Evolutionary conservation across 1,140 invertebrate species (phyloP).

Genomic region (Hyles vespertilio): DNA sequence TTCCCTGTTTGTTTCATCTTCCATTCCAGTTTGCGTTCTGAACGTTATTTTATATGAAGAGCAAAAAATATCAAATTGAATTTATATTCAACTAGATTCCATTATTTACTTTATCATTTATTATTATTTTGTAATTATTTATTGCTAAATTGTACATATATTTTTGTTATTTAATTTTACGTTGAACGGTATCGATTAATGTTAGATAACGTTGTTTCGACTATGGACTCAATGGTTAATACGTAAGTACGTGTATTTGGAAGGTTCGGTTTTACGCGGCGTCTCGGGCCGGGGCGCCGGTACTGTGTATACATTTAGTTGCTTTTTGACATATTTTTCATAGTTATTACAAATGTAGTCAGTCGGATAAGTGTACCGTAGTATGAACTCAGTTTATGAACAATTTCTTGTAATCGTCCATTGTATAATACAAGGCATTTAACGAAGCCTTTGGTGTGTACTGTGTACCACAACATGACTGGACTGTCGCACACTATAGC

Average conservation of each 20-base stretch:
- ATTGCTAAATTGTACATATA: conserved; percentile 70
- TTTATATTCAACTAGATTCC: conserved; percentile 25
- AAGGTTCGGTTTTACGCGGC: too few species aligned
- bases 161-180: conserved; percentile 73
- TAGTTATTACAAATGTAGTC: conserved; percentile 7
- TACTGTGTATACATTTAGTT: not conserved
- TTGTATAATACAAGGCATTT: too few species aligned
- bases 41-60: conserved; percentile 16
- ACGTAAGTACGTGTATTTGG: not conserved
- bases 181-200: conserved; percentile 43
- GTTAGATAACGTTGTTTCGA: not conserved
- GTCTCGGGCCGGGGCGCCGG: too few species aligned
- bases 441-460: too few species aligned
- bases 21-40: conserved; percentile 39
- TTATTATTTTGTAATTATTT: conserved; percentile 63
- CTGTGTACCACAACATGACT: too few species aligned
- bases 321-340: conserved; percentile 1
- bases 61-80: conserved; percentile 21
- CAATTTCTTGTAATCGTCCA: not conserved
- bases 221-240: not conserved
- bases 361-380: not conserved
- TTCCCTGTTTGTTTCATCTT: conserved; percentile 17
- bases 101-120: conserved; percentile 25
- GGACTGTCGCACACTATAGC: not conserved
- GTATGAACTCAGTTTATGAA: conserved; percentile 6